Evolutionary conservation across 2,888 invertebrate species (phyloP), one percentile per base, ranked within the genome.

Genomic region (Morpho helenor): DNA sequence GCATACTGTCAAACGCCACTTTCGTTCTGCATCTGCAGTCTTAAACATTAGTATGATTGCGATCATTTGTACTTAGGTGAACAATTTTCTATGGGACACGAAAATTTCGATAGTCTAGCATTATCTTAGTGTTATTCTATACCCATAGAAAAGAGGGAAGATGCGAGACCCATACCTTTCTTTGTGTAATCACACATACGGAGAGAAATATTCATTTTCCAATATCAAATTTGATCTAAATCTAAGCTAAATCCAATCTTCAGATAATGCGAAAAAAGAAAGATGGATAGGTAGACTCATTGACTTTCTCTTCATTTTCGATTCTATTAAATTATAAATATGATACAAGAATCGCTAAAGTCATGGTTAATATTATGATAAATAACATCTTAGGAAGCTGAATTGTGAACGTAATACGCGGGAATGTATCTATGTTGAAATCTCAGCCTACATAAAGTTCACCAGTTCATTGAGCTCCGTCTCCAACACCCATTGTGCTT

Each of bases 381-480:
- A 31, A 31, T 31, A 31, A 31, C 31, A 31, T 31, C 31, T 31
- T 31, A 57, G 51, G 31, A 31, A 31, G 39, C 41, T 23, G 39
- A 44, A 51, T 47, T 40, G 44, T 53, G 44, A 51, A 59, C 46
- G 51, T 46, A 68, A 70, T 71, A 72, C 45, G 56, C 51, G 71
- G 70, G 75, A 78, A 73, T 78, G 74, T 72, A 71, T 68, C 66
- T 67, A 74, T 82, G 80, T 75, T 74, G 84, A 80, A 85, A 84
- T 77, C 68, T 72, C 73, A 73, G 69, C 74, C 73, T 79, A 76
- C 75, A 68, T 68, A 84, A 87, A 85, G 87, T 85, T 86, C 83
- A 87, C 78, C 82, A 77, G 87, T 85, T 83, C 81, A 79, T 79
- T 75, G 79, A 73, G 77, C 80, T 74, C 71, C 70, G 75, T 77